phyloP scores from a whole-genome alignment of 2,113 vertebrate species.

The Trogon surrucura region DNA sequence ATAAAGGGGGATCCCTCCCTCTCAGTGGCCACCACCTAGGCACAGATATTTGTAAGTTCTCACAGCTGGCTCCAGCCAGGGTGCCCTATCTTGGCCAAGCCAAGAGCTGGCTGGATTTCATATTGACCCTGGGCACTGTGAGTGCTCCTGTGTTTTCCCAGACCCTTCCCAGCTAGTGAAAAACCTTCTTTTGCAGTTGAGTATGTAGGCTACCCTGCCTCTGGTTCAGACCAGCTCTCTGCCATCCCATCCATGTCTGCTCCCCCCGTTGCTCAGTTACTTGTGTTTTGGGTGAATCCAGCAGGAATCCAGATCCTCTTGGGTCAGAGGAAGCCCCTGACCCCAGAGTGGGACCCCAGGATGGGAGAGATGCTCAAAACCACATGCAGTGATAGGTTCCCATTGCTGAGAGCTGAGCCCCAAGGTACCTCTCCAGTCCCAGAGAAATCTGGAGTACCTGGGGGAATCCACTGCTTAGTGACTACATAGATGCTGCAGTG shows the following conservation, averaged over 20 bases:
- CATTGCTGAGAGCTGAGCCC: not conserved
- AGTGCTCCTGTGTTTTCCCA: not conserved
- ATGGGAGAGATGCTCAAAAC: not conserved
- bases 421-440: not conserved
- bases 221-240: not conserved
- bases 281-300: not conserved
- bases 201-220: not conserved
- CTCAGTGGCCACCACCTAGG: accelerated
- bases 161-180: accelerated
- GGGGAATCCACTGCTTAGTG: not conserved
- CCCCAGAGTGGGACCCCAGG: not conserved
- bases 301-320: not conserved
- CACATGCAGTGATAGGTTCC: not conserved
- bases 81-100: not conserved
- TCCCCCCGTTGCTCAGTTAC: not conserved
- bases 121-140: not conserved
- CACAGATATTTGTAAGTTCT: not conserved
- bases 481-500: not conserved
- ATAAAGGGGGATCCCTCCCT: not conserved
- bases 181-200: not conserved
- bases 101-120: not conserved
- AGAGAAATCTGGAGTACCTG: not conserved
- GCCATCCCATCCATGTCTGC: not conserved
- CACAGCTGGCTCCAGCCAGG: not conserved
- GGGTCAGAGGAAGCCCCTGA: accelerated